phyloP scores from a whole-genome alignment of 2,113 vertebrate genomes.

The Desmodus rotundus region DNA sequence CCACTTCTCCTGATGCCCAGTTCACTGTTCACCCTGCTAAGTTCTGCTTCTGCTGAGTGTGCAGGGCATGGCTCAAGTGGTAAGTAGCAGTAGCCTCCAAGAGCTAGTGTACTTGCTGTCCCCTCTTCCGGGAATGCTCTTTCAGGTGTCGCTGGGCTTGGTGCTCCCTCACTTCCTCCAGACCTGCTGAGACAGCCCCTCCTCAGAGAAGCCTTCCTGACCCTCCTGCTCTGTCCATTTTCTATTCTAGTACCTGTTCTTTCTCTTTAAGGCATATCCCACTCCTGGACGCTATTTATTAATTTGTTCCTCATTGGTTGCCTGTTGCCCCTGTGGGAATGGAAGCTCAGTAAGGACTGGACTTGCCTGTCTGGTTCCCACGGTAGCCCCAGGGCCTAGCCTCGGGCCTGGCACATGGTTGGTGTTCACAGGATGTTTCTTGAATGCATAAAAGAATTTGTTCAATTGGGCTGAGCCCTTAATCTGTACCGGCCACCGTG shows the following conservation, averaged over 20 bases:
- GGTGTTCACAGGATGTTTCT: neutral
- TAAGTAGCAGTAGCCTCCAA: neutral
- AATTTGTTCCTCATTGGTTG: neutral
- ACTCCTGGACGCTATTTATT: neutral
- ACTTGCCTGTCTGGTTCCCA: neutral
- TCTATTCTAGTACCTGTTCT: neutral
- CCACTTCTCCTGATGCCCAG: neutral
- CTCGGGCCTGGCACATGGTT: neutral
- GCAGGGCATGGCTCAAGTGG: neutral
- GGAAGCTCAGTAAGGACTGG: neutral
- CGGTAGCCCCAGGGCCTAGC: neutral
- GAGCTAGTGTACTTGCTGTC: neutral
- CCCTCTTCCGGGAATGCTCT: neutral
- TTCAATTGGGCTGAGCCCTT: neutral
- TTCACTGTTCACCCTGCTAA: neutral
- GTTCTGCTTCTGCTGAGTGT: neutral
- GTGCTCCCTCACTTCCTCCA: neutral
- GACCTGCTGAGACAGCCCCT: neutral
- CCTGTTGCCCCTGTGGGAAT: neutral
- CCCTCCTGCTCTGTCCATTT: too few species aligned
- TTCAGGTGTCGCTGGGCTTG: neutral
- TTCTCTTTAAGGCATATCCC: neutral
- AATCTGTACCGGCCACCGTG: neutral
- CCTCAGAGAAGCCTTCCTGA: neutral
- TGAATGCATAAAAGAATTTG: neutral